Evolutionary conservation across 1,140 invertebrate genomes (phyloP), one percentile per base, ranked within the genome.

Genomic region (Trichoplusia ni): DNA sequence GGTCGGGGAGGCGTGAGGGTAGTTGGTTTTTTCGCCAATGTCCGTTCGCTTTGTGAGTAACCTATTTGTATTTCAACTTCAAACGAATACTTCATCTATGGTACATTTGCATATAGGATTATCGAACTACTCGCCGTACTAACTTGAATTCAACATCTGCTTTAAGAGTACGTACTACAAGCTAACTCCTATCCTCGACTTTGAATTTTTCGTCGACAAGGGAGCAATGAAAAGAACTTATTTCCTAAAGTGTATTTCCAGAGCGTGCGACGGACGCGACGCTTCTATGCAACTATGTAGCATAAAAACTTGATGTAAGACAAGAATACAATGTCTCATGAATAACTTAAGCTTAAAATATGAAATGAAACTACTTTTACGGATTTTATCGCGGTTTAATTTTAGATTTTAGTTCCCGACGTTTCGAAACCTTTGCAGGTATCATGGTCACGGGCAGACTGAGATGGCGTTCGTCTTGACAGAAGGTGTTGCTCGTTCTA

Each of bases 1-100:
- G 56, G 44, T 47, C 64, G 49, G 33, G 47, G 18, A 35, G 38
- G 46, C 16, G 53, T 40, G 44, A 53, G 25, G 35, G 35, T 71
- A 59, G 71, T 74, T 77, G 77, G 75, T 77, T 75, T 81, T 84
- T 77, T 79, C 69, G 63, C 75, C 71, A 78, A 81, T 76, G 75
- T 40, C 47, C 29, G 64, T 71, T 77, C 67, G 67, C 74, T 83
- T 79, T 75, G 67, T 70, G 73, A 75, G 77, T 72, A 71, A 69
- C 70, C 73, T 81, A 77, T 80, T 72, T 69, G 56, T 72, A 64
- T 68, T 67, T 61, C 13, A 44, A 66, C 69, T 65, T 65, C 59
- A 46, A 69, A 31, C 40, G 56, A 56, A 67, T 46, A 37, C 9
- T 53, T 42, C n/a, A 51, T n/a, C 37, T 35, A 51, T 19, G 25